Base-by-base conservation (phyloP, 2,888 invertebrate species). In the Callyntrura sp. region DNA sequence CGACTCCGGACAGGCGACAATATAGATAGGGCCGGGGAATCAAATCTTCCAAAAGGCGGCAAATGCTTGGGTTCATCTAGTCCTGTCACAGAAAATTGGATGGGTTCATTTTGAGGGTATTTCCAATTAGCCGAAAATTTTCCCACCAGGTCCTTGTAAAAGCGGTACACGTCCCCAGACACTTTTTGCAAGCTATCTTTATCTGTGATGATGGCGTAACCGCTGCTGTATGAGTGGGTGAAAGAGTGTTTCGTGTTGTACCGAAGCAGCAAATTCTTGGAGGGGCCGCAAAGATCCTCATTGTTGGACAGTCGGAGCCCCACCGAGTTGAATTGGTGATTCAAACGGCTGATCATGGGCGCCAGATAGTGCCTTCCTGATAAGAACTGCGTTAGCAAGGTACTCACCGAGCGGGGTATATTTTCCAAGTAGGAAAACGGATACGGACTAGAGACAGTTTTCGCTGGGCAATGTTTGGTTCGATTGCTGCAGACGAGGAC, bases 251-350 rank as follows among this genome's bases (percentile, higher is more conserved):
- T 68, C 12, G 14, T 78, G 60, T 76, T 60, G 51, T 87, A 81
- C n/a, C 90, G 62, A 8, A 88, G 28, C n/a, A 88, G 70, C 12
- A 87, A 20, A 60, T 90, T 92, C 45, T 91, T 90, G 0, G 85
- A 73, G 0, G 62, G 73, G 0, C 92, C 92, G 57, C 85, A 90
- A 12, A 92, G 35, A 20, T 92, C 91, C 12, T 57, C 68, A 23
- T 83, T 85, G 23, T 68, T 79, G 9, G 79, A 43, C 8, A 57
- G 35, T 3, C 81, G n/a, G 4, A 88, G 23, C 9, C 82, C 82
- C 5, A 76, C 82, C 14, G 60, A 73, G 55, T 88, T 82, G 60
- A 83, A 82, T 17, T 81, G 81, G 20, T 88, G 82, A 43, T 88
- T 60, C 0, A 88, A 48, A 3, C 82, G n/a, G 9, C 70, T 70